Conservation (phyloP, 1,140 invertebrate genomes). For the Sycophila sp. region DNA sequence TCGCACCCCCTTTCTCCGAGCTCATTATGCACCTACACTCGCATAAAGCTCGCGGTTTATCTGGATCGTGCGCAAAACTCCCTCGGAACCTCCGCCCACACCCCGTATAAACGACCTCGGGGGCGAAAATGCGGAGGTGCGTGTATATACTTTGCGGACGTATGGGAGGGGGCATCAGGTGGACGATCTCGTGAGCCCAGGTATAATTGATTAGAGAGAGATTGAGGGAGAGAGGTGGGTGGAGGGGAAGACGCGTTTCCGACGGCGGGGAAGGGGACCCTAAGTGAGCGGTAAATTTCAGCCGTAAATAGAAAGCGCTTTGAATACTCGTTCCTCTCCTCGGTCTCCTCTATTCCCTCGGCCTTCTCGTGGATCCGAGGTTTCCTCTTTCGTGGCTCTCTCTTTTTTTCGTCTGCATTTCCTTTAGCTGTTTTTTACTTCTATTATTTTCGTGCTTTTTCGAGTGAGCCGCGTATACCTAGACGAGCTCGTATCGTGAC, state of each 20-base stretch:
- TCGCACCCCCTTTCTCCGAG: neutral
- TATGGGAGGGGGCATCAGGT: neutral
- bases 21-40: slow-evolving; percentile 20
- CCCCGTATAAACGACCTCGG: too few species aligned
- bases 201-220: slow-evolving; percentile 16
- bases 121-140: neutral
- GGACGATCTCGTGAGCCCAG: neutral
- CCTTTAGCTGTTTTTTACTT: neutral
- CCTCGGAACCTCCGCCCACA: neutral
- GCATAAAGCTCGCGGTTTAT: slow-evolving; percentile 7
- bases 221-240: neutral
- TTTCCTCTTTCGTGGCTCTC: neutral
- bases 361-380: neutral
- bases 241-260: too few species aligned
- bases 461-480: too few species aligned
- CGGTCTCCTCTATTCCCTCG: neutral
- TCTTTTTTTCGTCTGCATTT: neutral
- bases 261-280: too few species aligned
- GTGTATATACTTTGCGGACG: neutral
- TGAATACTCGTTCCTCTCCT: too few species aligned
- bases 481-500: too few species aligned
- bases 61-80: slow-evolving; percentile 11
- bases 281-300: neutral
- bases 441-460: too few species aligned
- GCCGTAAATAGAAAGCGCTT: neutral